Base-by-base conservation (phyloP, 2,113 vertebrate genomes). In the Cottus gobio region DNA sequence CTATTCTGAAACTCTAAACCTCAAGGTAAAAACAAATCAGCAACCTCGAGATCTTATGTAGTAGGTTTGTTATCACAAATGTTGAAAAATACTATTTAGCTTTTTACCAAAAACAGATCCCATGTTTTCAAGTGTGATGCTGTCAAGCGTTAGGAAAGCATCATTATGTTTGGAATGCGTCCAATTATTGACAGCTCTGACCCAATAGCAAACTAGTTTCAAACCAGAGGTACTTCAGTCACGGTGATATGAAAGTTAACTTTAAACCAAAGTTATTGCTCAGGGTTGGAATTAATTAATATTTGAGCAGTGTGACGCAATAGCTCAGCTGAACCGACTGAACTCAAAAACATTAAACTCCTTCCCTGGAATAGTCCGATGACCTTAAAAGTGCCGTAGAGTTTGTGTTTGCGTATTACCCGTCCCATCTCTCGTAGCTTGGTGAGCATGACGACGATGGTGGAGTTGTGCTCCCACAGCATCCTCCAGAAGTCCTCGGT, bases 401-500 rank as follows among this genome's bases (percentile, higher is more conserved):
- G 60, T 10, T 2, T 52, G 57, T 20, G 22, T 76, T 42, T 22
- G 15, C 16, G 64, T 46, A 94, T 22, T 95, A 98, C 97, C 96
- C 97, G 95, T 83, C 97, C 97, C 97, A 99, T 98, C 94, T 99
- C 97, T 48, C 97, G 95, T 85, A 99, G 95, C 92, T 98, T 97
- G 89, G 97, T 99, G 92, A 99, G 94, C 97, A 99, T 99, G 93
- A 99, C 97, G 62, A 99, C 96, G 73, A 99, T 99, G 91, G 97
- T 99, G 82, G 97, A 99, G 88, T 98, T 97, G 95, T 99, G 97
- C 85, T 99, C 97, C 97, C 97, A 99, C 12, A 99, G 94, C 97
- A 99, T 99, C 85, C 97, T 95, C 97, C 97, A 99, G 95, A 99
- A 98, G 94, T 99, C 97, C 92, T 99, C 97, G 0, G 97, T 99